Evolutionary conservation across 1,140 invertebrate genomes (phyloP), one percentile per base, ranked within the genome.

Genomic region (Drosophila jambulina): DNA sequence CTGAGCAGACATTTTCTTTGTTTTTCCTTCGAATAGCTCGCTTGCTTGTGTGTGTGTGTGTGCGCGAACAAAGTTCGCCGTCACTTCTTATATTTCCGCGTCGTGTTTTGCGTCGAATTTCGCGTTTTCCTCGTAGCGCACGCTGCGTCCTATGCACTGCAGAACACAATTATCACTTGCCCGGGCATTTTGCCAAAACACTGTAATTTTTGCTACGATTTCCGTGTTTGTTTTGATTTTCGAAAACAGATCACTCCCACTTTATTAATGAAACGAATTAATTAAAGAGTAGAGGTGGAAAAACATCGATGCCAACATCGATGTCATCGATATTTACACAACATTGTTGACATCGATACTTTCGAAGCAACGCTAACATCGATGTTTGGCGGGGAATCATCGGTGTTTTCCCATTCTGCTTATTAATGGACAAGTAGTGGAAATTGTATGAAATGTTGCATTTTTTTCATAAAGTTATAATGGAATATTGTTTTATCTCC

Each of bases 1-100:
- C 78, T 94, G 82, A 25, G 93, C 78, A 54, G 94, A 94, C 88
- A 93, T 93, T 86, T 82, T 56, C 53, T 32, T 45, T 34, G 29
- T 65, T 63, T 77, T 61, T 54, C 61, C 53, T 81, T 69, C 43
- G 60, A 65, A 79, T 38, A 17, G 38, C 43, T 40, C 67, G 57
- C 45, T 49, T n/a, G 38, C 42, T 51, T 42, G 43, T 61, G 43
- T 78, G 32, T 42, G 21, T 45, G 45, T 58, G 19, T 71, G 29
- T 36, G 23, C 56, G 51, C 64, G 84, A 83, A 72, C 83, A 87
- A 88, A 87, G 83, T 87, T 83, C 83, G 83, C 84, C 68, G 68
- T 78, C 58, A 40, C 84, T 21, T 61, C 63, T 74, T 54, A 45
- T 72, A 60, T 68, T 86, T 87, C 76, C 79, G 83, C 80, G 79